These are phyloP conservation scores for Bimastos eiseni DNA, from an alignment of 2,888 invertebrate genomes.

Conservation along the genomic window DNA sequence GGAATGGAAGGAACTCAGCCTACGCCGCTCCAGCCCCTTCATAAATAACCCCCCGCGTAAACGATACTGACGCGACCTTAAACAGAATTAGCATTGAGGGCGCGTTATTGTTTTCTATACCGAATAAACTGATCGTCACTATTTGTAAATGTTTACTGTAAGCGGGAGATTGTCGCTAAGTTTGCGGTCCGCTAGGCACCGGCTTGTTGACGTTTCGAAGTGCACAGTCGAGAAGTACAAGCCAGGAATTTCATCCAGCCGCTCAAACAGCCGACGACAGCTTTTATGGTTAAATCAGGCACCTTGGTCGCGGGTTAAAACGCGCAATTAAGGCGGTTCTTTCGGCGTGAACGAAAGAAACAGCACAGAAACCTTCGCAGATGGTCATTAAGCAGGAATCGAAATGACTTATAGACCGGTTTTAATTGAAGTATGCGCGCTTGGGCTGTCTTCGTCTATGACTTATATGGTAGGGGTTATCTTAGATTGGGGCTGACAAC, in stretches of 20 bases:
- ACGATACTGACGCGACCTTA: not conserved
- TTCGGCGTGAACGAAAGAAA: not conserved
- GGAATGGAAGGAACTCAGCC: not conserved
- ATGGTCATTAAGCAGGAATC: not conserved
- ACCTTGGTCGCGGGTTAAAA: not conserved
- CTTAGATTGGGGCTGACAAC: not conserved
- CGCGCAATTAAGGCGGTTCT: not conserved
- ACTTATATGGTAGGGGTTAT: not conserved
- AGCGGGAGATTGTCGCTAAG: not conserved
- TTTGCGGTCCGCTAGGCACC: not conserved
- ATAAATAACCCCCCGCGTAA: not conserved
- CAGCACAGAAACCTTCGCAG: not conserved
- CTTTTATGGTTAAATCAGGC: not conserved
- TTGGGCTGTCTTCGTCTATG: not conserved
- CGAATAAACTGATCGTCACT: not conserved
- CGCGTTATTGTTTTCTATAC: not conserved
- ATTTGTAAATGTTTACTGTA: conserved; percentile 1
- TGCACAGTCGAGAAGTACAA: not conserved
- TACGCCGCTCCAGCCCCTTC: not conserved
- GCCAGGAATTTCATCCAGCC: not conserved
- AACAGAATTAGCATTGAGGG: conserved; percentile 2
- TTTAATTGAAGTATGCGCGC: not conserved
- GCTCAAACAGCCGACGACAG: not conserved
- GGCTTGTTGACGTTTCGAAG: not conserved
- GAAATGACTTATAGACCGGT: not conserved